phyloP scores from a whole-genome alignment of 2,113 vertebrate genomes.

The Toxostoma redivivum region DNA sequence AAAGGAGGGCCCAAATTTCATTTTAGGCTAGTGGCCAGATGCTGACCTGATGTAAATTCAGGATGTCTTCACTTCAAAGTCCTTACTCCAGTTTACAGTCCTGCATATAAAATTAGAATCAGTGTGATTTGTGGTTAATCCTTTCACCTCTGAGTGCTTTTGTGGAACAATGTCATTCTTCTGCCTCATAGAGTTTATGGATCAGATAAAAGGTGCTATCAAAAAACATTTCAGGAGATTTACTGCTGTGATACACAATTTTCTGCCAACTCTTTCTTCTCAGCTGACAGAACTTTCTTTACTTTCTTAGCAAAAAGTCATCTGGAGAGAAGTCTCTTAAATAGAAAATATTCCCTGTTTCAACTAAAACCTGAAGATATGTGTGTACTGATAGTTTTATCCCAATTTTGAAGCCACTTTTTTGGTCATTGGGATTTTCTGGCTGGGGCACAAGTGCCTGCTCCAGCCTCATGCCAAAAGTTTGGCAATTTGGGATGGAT shows the following conservation, averaged over 20 bases:
- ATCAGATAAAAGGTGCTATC: slow-evolving; percentile 39
- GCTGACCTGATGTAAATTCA: background rate
- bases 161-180: background rate
- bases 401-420: background rate
- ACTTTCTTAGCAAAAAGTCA: background rate
- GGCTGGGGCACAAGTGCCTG: background rate
- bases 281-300: background rate
- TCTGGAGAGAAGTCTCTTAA: background rate
- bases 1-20: background rate
- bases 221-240: slow-evolving; percentile 25
- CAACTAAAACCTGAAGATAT: background rate
- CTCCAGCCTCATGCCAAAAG: background rate
- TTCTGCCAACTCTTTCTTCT: background rate
- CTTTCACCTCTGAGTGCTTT: background rate
- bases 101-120: background rate
- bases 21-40: background rate
- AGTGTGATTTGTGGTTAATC: background rate
- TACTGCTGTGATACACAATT: background rate
- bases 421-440: background rate
- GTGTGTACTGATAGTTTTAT: background rate
- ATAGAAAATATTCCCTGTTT: background rate
- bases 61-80: background rate
- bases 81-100: background rate
- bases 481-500: background rate
- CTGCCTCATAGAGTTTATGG: background rate